Evolutionary conservation across 2,888 invertebrate species (phyloP), one percentile per base, ranked within the genome.

Genomic region (Carterocephalus palaemon): DNA sequence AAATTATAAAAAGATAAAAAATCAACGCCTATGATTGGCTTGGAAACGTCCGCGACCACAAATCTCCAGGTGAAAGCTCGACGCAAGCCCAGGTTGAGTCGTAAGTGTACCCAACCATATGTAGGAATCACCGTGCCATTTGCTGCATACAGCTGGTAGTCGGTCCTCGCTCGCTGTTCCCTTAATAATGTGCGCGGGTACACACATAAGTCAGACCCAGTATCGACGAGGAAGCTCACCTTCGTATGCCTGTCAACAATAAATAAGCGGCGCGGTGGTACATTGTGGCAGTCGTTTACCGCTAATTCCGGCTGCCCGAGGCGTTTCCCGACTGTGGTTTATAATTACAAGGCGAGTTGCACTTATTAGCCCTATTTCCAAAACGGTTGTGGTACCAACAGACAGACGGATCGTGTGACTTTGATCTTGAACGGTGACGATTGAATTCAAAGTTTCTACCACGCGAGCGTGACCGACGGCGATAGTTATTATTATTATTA

Each of bases 11-110:
- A 34, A 1, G 23, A 8, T 12, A 50, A 7, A 23, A 50, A 47
- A 32, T 51, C 50, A 2, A 42, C 47, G 1, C 50, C 47, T 4
- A 51, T 46, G 13, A 47, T 47, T 3, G 47, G 23, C 15, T 38
- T 41, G 1, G 43, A 23, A 1, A 47, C 47, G 13, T 49, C 39
- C 1, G 49, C 47, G 1, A 52, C 22, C 1, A 47, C 17, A 40
- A 48, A 51, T 3, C 43, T 36, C 49, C 46, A 51, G 2, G 23
- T 1, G 26, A 36, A 48, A 4, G 15, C 5, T 1, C 29, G 15
- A 16, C 29, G 29, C 7, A 29, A 16, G 4, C 29, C 29, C 8
- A 29, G 16, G 8, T 31, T 31, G 8, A 17, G 17, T 7, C 9
- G 8, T 7, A 31, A 4, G 4, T 31, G 7, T 1, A 17, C 7